phyloP scores from a whole-genome alignment of 2,797 vertebrate genomes.

The Ceryle rudis region DNA sequence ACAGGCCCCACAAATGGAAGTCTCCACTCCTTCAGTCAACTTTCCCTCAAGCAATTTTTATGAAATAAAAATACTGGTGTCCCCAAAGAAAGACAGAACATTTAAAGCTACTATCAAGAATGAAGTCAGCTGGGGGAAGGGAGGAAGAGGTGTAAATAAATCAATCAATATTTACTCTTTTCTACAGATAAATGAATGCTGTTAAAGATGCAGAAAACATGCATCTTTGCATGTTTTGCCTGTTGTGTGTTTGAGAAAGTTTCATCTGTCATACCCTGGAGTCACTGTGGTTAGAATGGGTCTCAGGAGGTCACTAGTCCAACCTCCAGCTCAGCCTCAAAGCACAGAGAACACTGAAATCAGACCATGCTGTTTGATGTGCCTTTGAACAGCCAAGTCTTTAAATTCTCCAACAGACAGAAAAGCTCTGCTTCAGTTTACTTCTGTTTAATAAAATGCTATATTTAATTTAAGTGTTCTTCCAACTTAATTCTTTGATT shows the following conservation, averaged over 20 bases:
- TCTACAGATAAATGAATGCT: background rate
- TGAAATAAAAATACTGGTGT: background rate
- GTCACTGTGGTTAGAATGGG: background rate
- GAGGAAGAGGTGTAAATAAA: background rate
- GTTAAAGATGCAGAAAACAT: background rate
- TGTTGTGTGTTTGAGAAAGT: background rate
- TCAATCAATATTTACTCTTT: background rate
- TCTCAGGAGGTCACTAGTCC: background rate
- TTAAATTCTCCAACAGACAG: background rate
- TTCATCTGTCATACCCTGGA: background rate
- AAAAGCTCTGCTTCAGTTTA: background rate
- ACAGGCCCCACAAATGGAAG: background rate
- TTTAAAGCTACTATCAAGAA: background rate
- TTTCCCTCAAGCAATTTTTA: background rate
- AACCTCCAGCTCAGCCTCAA: background rate
- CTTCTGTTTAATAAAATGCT: background rate
- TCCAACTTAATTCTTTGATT: background rate
- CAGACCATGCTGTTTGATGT: background rate
- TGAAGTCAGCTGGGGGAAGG: rapidly evolving
- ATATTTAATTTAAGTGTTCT: background rate
- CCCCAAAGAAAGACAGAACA: background rate
- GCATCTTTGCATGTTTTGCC: background rate
- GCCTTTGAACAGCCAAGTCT: background rate
- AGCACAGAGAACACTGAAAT: background rate
- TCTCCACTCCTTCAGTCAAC: background rate